Conservation (phyloP, 1,140 invertebrate species). For the Andrena cerasifolii region DNA sequence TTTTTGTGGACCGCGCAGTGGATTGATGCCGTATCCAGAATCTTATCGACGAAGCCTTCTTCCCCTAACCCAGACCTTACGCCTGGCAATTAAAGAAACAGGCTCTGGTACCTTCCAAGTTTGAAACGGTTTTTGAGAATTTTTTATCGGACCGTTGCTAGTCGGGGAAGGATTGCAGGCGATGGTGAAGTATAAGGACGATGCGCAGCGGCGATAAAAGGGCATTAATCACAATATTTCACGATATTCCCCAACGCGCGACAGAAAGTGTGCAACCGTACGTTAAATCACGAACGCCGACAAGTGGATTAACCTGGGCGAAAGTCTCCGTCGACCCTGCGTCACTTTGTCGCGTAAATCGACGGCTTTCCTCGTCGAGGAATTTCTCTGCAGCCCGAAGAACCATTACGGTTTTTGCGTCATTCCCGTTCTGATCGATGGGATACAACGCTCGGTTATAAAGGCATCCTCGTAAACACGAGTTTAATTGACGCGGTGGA, state of each 20-base stretch:
- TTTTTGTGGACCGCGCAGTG: too few relatives aligned
- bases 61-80: too few relatives aligned
- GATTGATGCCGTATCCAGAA: too few relatives aligned
- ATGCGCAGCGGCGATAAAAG: conserved; percentile 30
- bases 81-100: too few relatives aligned
- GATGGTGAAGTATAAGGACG: conserved; percentile 60
- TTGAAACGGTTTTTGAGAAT: too few relatives aligned
- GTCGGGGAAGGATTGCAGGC: conserved; percentile 17
- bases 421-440: conserved; percentile 31
- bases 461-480: conserved; percentile 25
- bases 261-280: conserved; percentile 47
- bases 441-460: conserved; percentile 16
- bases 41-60: too few relatives aligned
- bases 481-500: conserved; percentile 32
- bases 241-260: conserved; percentile 34
- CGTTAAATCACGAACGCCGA: conserved; percentile 52
- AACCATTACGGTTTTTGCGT: conserved; percentile 38
- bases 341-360: conserved; percentile 46
- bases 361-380: conserved; percentile 40
- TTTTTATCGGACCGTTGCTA: too few relatives aligned
- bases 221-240: conserved; percentile 57
- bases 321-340: conserved; percentile 45
- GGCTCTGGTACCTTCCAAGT: too few relatives aligned
- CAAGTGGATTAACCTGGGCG: conserved; percentile 54
- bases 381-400: conserved; percentile 11